These are phyloP conservation scores for Plusia festucae DNA, from an alignment of 2,888 invertebrate genomes.

Conservation along the genomic window DNA sequence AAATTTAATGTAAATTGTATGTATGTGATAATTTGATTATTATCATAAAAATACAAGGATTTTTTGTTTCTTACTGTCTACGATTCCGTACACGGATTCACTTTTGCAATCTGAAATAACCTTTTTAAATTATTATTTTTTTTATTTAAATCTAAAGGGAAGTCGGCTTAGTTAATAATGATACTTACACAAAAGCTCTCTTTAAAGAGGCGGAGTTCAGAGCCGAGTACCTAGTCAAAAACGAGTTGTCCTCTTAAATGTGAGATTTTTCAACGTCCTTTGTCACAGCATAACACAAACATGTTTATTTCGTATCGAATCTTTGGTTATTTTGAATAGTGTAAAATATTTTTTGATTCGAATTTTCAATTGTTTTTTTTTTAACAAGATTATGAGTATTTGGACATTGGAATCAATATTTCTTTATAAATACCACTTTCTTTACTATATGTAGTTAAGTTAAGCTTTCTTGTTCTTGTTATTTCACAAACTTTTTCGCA, in stretches of 20 bases:
- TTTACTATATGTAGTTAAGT: slow-evolving; percentile 14
- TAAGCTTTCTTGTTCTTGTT: slow-evolving; percentile 11
- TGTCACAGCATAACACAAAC: slow-evolving; percentile 35
- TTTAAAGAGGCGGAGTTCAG: too few relatives aligned
- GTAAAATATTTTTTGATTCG: slow-evolving; percentile 21
- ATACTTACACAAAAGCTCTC: too few relatives aligned
- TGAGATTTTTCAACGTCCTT: slow-evolving; percentile 8
- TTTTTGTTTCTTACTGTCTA: too few relatives aligned
- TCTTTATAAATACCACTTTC: slow-evolving; percentile 7
- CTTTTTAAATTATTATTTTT: too few relatives aligned
- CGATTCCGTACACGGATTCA: too few relatives aligned
- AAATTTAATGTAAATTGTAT: too few relatives aligned
- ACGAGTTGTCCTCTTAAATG: neutral
- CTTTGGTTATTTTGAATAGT: slow-evolving; percentile 13
- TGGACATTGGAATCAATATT: slow-evolving; percentile 30
- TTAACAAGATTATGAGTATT: slow-evolving; percentile 3
- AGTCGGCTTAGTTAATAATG: too few relatives aligned
- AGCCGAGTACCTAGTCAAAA: too few relatives aligned
- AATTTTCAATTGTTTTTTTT: slow-evolving; percentile 11
- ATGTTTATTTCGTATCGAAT: slow-evolving; percentile 24
- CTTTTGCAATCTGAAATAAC: too few relatives aligned
- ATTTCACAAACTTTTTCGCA: slow-evolving; percentile 81
- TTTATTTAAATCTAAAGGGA: too few relatives aligned
- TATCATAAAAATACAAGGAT: too few relatives aligned
- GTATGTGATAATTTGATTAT: too few relatives aligned